Percentiles rank a stretch among this genome's conserved stretches.
Conservation (phyloP, 2,888 invertebrate genomes). For the Clivina fossor region DNA sequence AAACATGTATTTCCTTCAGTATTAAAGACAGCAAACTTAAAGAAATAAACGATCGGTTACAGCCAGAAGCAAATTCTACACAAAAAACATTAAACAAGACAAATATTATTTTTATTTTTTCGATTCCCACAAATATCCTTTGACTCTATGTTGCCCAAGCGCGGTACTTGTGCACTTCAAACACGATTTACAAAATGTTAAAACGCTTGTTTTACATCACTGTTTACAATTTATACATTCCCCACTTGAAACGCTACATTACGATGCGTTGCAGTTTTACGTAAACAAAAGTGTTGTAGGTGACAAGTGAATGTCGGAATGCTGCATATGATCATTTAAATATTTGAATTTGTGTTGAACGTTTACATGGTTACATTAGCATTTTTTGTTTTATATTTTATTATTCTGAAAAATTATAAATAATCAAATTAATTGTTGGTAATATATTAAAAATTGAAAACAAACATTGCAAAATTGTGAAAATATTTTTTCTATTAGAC, state of each 20-base stretch:
- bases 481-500: too few species aligned
- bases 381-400: background rate
- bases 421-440: too few species aligned
- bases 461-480: too few species aligned
- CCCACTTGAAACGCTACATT: constrained; percentile 23
- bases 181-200: constrained; percentile 22
- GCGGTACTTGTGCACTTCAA: constrained; percentile 2
- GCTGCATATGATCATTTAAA: too few species aligned
- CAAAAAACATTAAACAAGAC: constrained; percentile 7
- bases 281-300: constrained; percentile 25
- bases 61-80: background rate
- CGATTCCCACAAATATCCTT: constrained; percentile 28
- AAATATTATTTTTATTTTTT: constrained; percentile 27
- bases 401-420: too few species aligned
- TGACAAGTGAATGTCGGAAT: constrained; percentile 19
- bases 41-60: constrained; percentile 21
- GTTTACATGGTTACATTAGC: too few species aligned
- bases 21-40: constrained; percentile 1
- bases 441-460: too few species aligned
- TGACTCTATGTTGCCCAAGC: too few species aligned
- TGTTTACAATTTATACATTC: too few species aligned
- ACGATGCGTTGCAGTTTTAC: background rate
- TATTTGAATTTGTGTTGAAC: too few species aligned
- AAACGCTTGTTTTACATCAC: too few species aligned
- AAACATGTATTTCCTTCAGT: constrained; percentile 18